Evolutionary conservation across 2,888 invertebrate species (phyloP).

Genomic region (Drosophila falleni): DNA sequence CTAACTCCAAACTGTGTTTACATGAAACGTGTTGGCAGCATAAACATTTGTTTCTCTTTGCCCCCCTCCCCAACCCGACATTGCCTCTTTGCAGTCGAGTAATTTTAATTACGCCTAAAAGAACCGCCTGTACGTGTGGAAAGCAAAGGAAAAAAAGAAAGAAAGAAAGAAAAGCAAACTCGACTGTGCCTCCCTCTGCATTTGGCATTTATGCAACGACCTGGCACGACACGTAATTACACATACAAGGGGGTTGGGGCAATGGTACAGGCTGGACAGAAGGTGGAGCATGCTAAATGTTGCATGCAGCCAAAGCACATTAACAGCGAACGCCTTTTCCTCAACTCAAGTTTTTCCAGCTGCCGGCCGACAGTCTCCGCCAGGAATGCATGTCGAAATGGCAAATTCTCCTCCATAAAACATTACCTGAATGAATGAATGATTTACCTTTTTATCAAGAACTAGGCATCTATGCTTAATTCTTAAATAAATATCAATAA

Average conservation of each 20-base stretch:
- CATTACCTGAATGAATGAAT: slow-evolving; percentile 22
- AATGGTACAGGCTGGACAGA: slow-evolving; percentile 29
- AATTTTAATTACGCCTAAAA: slow-evolving; percentile 82
- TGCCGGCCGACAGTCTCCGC: slow-evolving; percentile 32
- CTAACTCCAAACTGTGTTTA: slow-evolving; percentile 58
- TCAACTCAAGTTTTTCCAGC: slow-evolving; percentile 49
- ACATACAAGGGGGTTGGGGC: slow-evolving; percentile 23
- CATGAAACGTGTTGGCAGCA: slow-evolving; percentile 76
- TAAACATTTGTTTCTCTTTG: slow-evolving; percentile 62
- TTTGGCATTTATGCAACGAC: slow-evolving; percentile 71
- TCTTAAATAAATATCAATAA: slow-evolving; percentile 16
- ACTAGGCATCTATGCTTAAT: slow-evolving; percentile 2
- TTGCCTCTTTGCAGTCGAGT: slow-evolving; percentile 62
- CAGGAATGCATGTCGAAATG: slow-evolving; percentile 49
- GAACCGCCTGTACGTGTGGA: slow-evolving; percentile 71
- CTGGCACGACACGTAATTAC: slow-evolving; percentile 68
- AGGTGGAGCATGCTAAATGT: slow-evolving; percentile 72
- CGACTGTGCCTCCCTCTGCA: slow-evolving; percentile 15
- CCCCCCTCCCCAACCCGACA: too few relatives aligned
- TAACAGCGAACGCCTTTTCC: slow-evolving; percentile 64
- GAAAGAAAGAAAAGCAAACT: slow-evolving; percentile 34
- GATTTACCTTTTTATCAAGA: slow-evolving; percentile 8
- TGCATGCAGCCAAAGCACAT: slow-evolving; percentile 75
- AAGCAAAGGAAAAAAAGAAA: slow-evolving; percentile 47
- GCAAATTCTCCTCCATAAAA: slow-evolving; percentile 13